Conservation (phyloP, 2,797 vertebrate species). For the Lepus oiostolus region DNA sequence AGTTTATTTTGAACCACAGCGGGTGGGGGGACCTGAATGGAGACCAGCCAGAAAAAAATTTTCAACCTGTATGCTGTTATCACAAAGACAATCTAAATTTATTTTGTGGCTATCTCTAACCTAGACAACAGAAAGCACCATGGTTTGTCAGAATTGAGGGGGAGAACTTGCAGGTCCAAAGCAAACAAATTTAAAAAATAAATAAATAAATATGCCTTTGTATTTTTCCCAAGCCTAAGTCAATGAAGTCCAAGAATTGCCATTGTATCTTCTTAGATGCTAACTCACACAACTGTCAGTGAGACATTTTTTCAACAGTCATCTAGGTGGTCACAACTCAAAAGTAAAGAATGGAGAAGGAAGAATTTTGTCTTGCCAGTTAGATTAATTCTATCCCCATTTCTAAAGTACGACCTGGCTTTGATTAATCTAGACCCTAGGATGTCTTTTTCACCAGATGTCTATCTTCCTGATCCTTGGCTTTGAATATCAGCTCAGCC, state of each 20-base stretch:
- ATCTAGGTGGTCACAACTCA: not conserved
- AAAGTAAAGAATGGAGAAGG: conserved; percentile 4
- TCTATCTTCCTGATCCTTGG: not conserved
- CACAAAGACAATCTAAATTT: not conserved
- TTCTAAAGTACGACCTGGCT: not conserved
- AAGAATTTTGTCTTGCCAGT: conserved; percentile 4
- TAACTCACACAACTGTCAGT: not conserved
- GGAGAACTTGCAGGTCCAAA: not conserved
- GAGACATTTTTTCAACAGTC: not conserved
- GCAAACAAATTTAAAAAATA: too few species aligned
- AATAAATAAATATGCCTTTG: not conserved
- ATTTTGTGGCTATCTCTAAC: not conserved
- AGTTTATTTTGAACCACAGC: not conserved
- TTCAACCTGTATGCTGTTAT: too few species aligned
- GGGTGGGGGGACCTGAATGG: not conserved
- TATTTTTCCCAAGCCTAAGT: conserved; percentile 20
- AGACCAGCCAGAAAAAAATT: not conserved
- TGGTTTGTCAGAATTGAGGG: not conserved
- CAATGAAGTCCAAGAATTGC: not conserved
- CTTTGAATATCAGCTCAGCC: not conserved
- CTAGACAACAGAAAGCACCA: not conserved
- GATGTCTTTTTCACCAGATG: not conserved
- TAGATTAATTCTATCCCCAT: not conserved
- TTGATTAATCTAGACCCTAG: not conserved
- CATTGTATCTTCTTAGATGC: not conserved